phyloP scores from a whole-genome alignment of 2,113 vertebrate genomes.

The Megaceryle torquata region DNA sequence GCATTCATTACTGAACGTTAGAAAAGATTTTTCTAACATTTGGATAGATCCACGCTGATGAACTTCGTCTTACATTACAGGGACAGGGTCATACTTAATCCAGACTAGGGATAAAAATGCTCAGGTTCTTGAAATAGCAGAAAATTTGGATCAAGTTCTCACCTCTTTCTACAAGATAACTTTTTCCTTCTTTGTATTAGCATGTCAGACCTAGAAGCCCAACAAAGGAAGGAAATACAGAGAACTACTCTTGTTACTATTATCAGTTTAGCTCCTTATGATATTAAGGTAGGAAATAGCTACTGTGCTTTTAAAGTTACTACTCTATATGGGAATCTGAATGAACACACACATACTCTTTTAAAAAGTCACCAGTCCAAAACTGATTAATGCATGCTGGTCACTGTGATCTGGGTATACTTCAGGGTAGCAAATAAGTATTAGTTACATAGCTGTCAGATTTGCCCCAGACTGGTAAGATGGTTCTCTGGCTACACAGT shows the following conservation, averaged over 20 bases:
- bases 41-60: background rate
- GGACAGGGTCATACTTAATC: background rate
- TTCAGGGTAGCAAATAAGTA: background rate
- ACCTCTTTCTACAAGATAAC: background rate
- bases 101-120: background rate
- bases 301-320: background rate
- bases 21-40: background rate
- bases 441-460: background rate
- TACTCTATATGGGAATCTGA: background rate
- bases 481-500: background rate
- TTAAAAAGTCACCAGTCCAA: background rate
- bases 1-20: background rate
- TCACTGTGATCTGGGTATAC: background rate
- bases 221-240: background rate
- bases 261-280: background rate
- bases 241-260: background rate
- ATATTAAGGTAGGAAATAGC: background rate
- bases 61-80: background rate
- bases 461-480: background rate
- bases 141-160: background rate
- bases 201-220: background rate
- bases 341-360: background rate
- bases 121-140: background rate
- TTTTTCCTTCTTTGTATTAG: background rate
- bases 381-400: background rate